Evolutionary conservation across 1,140 invertebrate species (phyloP), one percentile per base, ranked within the genome.

Genomic region (Coelopa frigida): DNA sequence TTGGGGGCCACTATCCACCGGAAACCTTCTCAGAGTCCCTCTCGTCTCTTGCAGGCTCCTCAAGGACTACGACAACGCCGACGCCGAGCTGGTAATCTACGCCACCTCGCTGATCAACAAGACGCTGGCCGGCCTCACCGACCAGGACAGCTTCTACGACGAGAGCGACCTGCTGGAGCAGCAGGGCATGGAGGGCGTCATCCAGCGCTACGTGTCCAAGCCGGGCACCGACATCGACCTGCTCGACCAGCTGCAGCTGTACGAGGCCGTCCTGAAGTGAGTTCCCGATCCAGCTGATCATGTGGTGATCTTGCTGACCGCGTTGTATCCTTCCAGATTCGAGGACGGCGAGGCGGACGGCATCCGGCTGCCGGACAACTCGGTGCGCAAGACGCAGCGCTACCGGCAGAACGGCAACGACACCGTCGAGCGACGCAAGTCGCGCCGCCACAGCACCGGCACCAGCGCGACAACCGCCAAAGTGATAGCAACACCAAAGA

Each of bases 61-160:
- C 33, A 87, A 89, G 71, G 94, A 98, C 65, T 90, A 92, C 54
- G 92, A 98, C 55, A 86, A 89, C 18, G 87, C 89, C 1, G 95
- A 99, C 70, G 91, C 90, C 3, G 96, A 99, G 72, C 76, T 98
- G 10, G 76, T 98, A 1, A 91, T 97, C 48, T 98, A 94, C 70
- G 91, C 94, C 11, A 96, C 93, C 57, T 97, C 93, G 12, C 78
- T 99, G 32, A 85, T 99, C 52, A 99, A 99, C 72, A 96, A 95
- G 75, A 93, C 92, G 22, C 70, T 99, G 12, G 94, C 93, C 68
- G 94, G 94, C 6, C 82, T 98, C 44, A 89, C 91, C 1, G 95
- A 98, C 72, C 90, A 95, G 71, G 94, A 98, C 67, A 91, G 87
- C 8, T 99, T 97, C 69, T 99, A 98, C 64, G 94, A 99, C 73